Evolutionary conservation across 2,797 vertebrate species (phyloP), one percentile per base, ranked within the genome.

Genomic region (Cetoscarus ocellatus): DNA sequence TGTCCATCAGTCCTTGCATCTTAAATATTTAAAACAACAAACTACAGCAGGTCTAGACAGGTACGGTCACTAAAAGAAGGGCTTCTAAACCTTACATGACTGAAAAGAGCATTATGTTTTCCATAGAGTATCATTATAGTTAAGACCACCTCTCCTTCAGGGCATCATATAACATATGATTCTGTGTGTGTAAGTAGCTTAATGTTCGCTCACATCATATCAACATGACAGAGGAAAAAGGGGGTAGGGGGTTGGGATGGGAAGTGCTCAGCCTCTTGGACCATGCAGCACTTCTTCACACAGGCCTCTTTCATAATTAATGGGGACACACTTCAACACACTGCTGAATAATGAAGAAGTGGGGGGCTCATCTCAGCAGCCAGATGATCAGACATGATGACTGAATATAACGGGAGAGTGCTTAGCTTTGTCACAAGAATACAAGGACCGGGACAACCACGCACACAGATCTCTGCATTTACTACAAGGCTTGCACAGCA

Each of bases 331-430:
- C 88, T 91, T 90, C 67, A 81, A 82, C 87, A 88, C 75, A 84
- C 74, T 73, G 62, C 84, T 93, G 87, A 92, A 93, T 92, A 88
- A 92, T 91, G 84, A 77, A 92, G 71, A 75, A 58, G 75, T 63
- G 1, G 4, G 49, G 69, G 65, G 67, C 69, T 82, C 78, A 59
- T 61, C 52, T n/a, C 58, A 1, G 61, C 66, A 79, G 60, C 47
- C 5, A 17, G 48, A 61, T 62, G 73, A 88, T 80, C 18, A 36
- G 64, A 80, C 47, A 57, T 52, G 67, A 83, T 44, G 67, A 48
- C 57, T 75, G 72, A 84, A 78, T 88, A 79, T 74, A 79, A 77
- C 57, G 82, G 58, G 49, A 49, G 18, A 56, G 44, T 47, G 55
- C 67, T 51, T 12, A 34, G 40, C 74, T 77, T 75, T 42, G 65